These are phyloP conservation scores for Apodemia mormo DNA, from an alignment of 2,888 invertebrate species.

Conservation along the genomic window DNA sequence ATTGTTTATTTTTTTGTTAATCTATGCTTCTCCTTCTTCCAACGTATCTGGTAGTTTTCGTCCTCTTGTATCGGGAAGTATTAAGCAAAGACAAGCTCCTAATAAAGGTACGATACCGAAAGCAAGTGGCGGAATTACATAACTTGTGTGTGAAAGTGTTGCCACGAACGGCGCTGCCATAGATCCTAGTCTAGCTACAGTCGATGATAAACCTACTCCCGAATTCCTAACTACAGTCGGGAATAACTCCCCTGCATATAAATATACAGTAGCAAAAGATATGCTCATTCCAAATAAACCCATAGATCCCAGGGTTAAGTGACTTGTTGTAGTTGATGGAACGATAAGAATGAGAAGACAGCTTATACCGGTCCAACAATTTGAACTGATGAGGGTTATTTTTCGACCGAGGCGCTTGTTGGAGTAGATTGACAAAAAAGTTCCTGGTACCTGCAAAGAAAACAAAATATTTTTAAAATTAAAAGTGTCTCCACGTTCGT, in stretches of 20 bases:
- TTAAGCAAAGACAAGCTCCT: conserved; percentile 84
- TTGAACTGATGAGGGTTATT: conserved; percentile 84
- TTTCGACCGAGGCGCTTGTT: conserved; percentile 86
- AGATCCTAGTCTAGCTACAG: conserved; percentile 92
- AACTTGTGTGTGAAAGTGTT: conserved; percentile 78
- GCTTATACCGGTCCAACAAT: conserved; percentile 84
- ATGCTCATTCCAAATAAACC: conserved; percentile 92
- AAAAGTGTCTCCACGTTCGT: too few species aligned
- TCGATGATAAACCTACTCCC: conserved; percentile 92
- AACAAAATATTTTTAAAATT: conserved; percentile 4
- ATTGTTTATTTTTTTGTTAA: background rate
- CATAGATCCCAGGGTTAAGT: conserved; percentile 85
- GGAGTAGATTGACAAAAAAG: conserved; percentile 83
- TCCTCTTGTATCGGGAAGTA: conserved; percentile 90
- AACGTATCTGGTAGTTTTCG: conserved; percentile 89
- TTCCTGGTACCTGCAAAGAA: conserved; percentile 79
- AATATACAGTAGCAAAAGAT: conserved; percentile 92
- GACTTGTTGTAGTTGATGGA: conserved; percentile 67
- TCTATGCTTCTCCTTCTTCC: conserved; percentile 86
- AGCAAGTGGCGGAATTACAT: conserved; percentile 86
- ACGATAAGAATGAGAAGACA: conserved; percentile 84
- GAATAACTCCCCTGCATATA: conserved; percentile 93
- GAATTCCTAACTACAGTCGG: conserved; percentile 94
- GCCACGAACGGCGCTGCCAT: conserved; percentile 92
- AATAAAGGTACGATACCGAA: conserved; percentile 87